Base-by-base conservation (phyloP, 2,888 invertebrate genomes). In the Andricus quercusramuli region DNA sequence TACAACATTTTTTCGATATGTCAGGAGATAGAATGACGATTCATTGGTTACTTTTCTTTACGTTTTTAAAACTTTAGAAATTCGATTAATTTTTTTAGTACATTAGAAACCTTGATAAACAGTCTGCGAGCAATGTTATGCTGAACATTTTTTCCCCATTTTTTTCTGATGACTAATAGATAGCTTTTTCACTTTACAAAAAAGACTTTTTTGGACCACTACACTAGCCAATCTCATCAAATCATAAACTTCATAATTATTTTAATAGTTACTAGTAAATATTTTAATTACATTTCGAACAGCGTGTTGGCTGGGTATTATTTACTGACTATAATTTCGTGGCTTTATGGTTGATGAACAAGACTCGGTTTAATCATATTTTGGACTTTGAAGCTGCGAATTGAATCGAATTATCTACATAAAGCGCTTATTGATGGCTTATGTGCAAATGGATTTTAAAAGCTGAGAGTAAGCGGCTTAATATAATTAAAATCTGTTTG, bases 391-490 rank as follows among this genome's bases (percentile, higher is more conserved):
- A 37, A 37, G n/a, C 37, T 66, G n/a, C 66, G n/a, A 67, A 41
- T 67, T 22, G 41, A 41, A 67, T 67, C n/a, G 13, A 11, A 67
- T 67, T 41, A 67, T 41, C 15, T 32, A 20, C 22, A 32, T 65
- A 8, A n/a, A 56, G n/a, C 29, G 65, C 29, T 32, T 65, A 65
- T 32, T 32, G n/a, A 41, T 41, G 66, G 66, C n/a, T 67, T 67
- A 67, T 67, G 66, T n/a, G 41, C 66, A 67, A 67, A 25, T n/a
- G 66, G n/a, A 67, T 67, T 67, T 67, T 67, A 67, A 67, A 67
- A 22, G 66, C 66, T 41, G 66, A 37, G n/a, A 20, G 22, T 32
- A 32, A 32, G 32, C 32, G 20, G 32, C 5, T n/a, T 67, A 41
- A 41, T 67, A 67, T 22, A 67, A 67, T 67, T 67, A 67, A 67